These are phyloP conservation scores for Phenacoccus solenopsis DNA, from an alignment of 1,140 invertebrate species.

Conservation along the genomic window DNA sequence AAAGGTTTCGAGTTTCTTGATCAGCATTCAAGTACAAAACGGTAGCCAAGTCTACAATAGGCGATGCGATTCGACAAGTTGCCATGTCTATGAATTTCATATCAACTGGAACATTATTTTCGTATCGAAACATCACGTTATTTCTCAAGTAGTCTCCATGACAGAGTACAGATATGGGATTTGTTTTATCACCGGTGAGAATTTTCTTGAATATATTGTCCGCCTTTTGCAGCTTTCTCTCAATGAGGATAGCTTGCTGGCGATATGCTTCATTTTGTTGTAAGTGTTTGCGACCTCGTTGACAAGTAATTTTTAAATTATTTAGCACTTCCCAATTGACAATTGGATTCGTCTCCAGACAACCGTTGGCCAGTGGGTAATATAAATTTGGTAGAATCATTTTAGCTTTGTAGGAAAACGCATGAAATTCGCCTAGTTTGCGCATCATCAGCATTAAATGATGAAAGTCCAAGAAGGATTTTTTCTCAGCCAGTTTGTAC, in stretches of 20 bases:
- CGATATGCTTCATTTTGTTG: not conserved
- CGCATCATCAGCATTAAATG: slow-evolving; percentile 1
- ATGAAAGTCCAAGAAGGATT: not conserved
- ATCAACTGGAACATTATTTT: slow-evolving; percentile 23
- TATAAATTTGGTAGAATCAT: not conserved
- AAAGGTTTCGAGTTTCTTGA: slow-evolving; percentile 21
- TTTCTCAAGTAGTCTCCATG: slow-evolving; percentile 36
- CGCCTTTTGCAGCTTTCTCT: not conserved
- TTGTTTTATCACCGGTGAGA: not conserved
- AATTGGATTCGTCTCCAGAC: not conserved
- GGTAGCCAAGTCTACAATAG: slow-evolving; percentile 33
- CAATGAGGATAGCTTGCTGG: not conserved
- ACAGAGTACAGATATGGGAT: slow-evolving; percentile 32
- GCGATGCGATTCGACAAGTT: slow-evolving; percentile 30
- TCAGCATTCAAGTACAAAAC: slow-evolving; percentile 33
- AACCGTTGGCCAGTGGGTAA: not conserved
- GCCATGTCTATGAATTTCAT: slow-evolving; percentile 35
- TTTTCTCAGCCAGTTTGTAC: not conserved
- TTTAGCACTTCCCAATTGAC: not conserved
- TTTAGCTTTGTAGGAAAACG: slow-evolving; percentile 1
- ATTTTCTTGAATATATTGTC: not conserved
- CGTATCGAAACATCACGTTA: slow-evolving; percentile 30
- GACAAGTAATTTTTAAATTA: not conserved
- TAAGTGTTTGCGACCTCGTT: not conserved
- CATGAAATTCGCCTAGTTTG: not conserved